Evolutionary conservation across 2,888 invertebrate species (phyloP).

Genomic region (Parnassius apollo): DNA sequence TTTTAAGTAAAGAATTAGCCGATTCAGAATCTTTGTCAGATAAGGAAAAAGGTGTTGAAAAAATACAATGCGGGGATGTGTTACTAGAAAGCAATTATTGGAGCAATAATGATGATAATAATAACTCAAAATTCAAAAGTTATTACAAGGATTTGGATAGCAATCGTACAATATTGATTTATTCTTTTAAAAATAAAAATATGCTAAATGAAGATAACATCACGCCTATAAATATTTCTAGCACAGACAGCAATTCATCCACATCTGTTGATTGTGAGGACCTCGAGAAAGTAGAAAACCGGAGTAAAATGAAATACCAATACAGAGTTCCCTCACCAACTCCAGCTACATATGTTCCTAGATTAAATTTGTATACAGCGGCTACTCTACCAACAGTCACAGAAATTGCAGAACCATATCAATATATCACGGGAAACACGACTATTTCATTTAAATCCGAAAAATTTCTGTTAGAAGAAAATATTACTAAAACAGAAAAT

Average conservation of each 20-base stretch:
- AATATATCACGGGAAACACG: constrained; percentile 30
- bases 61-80: constrained; percentile 36
- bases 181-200: constrained; percentile 62
- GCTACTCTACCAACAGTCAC: constrained; percentile 62
- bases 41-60: constrained; percentile 36
- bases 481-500: constrained; percentile 15
- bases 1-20: constrained; percentile 43
- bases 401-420: constrained; percentile 57
- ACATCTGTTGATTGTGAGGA: constrained; percentile 42
- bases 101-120: constrained; percentile 34
- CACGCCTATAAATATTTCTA: constrained; percentile 42
- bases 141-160: constrained; percentile 43
- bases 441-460: constrained; percentile 35
- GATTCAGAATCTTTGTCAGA: constrained; percentile 52
- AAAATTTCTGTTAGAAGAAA: constrained; percentile 50
- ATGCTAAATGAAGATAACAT: constrained; percentile 47
- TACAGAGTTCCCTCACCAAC: constrained; percentile 53
- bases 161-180: constrained; percentile 60
- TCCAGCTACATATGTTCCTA: constrained; percentile 50
- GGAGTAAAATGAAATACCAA: constrained; percentile 26
- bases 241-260: constrained; percentile 42
- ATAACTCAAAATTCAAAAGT: constrained; percentile 39
- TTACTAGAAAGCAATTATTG: constrained; percentile 30
- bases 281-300: constrained; percentile 33
- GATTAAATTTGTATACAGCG: constrained; percentile 50